phyloP scores from a whole-genome alignment of 2,113 vertebrate species.

The Thunnus thynnus region DNA sequence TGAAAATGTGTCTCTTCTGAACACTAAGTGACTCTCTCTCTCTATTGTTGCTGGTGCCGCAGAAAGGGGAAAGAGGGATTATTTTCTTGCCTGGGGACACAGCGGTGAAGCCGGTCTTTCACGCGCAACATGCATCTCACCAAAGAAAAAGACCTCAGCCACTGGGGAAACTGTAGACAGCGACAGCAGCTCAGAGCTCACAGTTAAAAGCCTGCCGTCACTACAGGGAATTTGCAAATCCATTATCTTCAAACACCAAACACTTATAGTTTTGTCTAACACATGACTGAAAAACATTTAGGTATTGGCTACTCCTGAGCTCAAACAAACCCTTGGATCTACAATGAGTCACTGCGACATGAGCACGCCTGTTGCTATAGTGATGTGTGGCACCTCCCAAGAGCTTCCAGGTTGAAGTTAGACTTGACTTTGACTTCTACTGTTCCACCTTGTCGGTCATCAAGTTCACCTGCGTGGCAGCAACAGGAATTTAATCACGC shows the following conservation, averaged over 20 bases:
- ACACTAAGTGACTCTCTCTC: conserved; percentile 3
- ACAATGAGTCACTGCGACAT: conserved; percentile 65
- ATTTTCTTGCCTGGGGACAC: conserved; percentile 33
- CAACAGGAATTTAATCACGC: background rate
- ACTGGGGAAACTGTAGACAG: conserved; percentile 11
- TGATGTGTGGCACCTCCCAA: conserved; percentile 32
- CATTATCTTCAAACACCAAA: conserved; percentile 12
- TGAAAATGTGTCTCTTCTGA: conserved; percentile 13
- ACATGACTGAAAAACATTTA: background rate
- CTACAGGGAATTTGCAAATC: conserved; percentile 15
- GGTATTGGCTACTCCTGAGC: background rate
- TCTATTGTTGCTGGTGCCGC: conserved; percentile 4
- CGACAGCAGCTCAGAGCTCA: background rate
- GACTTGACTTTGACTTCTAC: conserved; percentile 36
- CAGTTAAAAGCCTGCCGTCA: background rate
- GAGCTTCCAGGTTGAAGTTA: conserved; percentile 30
- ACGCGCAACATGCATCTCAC: conserved; percentile 25
- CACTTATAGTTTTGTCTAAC: background rate
- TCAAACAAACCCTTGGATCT: conserved; percentile 52
- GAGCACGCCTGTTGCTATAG: conserved; percentile 44
- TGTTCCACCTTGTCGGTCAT: background rate
- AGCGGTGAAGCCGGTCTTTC: conserved; percentile 23
- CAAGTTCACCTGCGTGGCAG: background rate
- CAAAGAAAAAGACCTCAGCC: conserved; percentile 18
- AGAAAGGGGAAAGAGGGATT: conserved; percentile 26